Evolutionary conservation across 2,888 invertebrate species (phyloP), one percentile per base, ranked within the genome.

Genomic region (Agrotis segetum): DNA sequence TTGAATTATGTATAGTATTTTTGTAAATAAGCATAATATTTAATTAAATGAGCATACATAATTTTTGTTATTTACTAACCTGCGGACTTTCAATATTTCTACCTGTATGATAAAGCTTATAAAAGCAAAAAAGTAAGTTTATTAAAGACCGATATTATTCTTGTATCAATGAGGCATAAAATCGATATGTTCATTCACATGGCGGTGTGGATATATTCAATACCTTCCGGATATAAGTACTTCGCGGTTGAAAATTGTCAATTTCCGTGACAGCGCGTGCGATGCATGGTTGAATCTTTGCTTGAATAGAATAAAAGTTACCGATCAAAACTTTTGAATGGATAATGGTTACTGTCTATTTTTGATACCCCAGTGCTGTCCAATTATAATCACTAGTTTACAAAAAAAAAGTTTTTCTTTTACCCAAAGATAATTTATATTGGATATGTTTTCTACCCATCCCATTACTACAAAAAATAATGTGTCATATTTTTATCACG

Each of bases 161-260:
- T 34, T 72, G 21, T 55, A 34, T 64, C 29, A 71, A 66, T 58
- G 50, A 58, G 34, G 17, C 40, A 66, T 17, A 75, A 47, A 72
- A 75, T 59, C 58, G 58, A 59, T 40, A 29, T 16, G 13, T n/a
- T 40, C 17, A 58, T 40, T 67, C 58, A 59, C n/a, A 9, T 56
- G 13, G 34, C 29, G 24, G 24, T 47, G 50, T 52, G 19, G 50
- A 46, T 58, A 66, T 44, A 56, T 66, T 75, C 46, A 75, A 75
- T 74, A 21, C 49, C 44, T 34, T 58, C 50, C 75, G 56, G 56
- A 60, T 60, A 29, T 16, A 50, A 50, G 64, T 74, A 55, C 44
- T 60, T 56, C 55, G 17, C 14, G 55, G 55, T 68, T 46, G 55
- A 55, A 74, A 47, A 77, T 74, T 77, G 60, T 0, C 74, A 77